phyloP scores from a whole-genome alignment of 1,140 invertebrate species.

The Drosophila persimilis region DNA sequence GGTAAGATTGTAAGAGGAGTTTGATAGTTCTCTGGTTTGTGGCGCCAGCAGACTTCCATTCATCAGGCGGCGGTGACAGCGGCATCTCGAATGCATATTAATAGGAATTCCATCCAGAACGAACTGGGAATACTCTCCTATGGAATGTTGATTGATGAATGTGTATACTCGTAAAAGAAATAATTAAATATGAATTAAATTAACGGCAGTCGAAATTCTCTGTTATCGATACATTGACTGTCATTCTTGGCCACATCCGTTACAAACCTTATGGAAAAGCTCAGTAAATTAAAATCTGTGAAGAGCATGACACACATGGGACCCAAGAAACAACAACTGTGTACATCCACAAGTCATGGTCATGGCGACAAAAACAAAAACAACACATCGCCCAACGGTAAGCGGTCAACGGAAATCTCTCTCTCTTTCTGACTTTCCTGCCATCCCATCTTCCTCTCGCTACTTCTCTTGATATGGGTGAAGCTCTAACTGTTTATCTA shows the following conservation, averaged over 20 bases:
- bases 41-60: conserved; percentile 57
- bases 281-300: conserved; percentile 14
- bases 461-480: conserved; percentile 43
- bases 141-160: no score
- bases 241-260: conserved; percentile 12
- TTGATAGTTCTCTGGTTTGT: conserved; percentile 52
- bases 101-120: conserved; percentile 6
- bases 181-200: no score
- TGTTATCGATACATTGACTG: no score
- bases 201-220: no score
- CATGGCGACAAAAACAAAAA: conserved; percentile 30
- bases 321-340: conserved; percentile 3
- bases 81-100: conserved; percentile 52
- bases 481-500: conserved; percentile 58
- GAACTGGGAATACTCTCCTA: neutral
- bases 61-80: conserved; percentile 50
- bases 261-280: conserved; percentile 17
- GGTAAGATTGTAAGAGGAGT: conserved; percentile 47
- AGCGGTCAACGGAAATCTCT: conserved; percentile 61
- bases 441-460: no score
- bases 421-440: neutral
- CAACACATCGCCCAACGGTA: conserved; percentile 31
- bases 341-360: conserved; percentile 29
- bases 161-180: no score
- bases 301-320: conserved; percentile 21